A percentile compares a stretch with the other conserved stretches of the same genome.
These are phyloP conservation scores for Strigops habroptila DNA, from an alignment of 2,113 vertebrate species.

Conservation along the genomic window DNA sequence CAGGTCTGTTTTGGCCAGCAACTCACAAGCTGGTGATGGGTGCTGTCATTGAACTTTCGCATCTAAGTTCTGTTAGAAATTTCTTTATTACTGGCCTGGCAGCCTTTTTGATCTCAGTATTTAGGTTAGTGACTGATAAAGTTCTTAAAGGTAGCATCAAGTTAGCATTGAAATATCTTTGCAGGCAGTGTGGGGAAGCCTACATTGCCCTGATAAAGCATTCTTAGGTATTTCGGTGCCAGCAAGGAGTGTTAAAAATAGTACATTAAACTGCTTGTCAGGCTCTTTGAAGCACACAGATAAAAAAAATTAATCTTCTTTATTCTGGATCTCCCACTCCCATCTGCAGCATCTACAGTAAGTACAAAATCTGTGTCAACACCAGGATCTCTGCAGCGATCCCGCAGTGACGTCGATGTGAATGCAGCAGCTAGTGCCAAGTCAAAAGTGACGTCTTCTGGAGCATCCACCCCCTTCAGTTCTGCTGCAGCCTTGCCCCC, in stretches of 20 bases:
- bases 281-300: constrained; percentile 38
- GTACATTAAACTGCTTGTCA: constrained; percentile 56
- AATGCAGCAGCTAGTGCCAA: constrained; percentile 96
- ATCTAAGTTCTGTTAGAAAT: neutral
- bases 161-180: constrained; percentile 29
- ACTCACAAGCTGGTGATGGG: neutral
- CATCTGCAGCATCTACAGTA: constrained; percentile 83
- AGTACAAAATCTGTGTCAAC: constrained; percentile 81
- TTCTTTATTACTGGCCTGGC: neutral
- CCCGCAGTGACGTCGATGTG: constrained; percentile 95
- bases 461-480: constrained; percentile 85
- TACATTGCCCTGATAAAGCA: neutral
- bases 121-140: neutral
- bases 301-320: constrained; percentile 63
- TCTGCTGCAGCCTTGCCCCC: constrained; percentile 91
- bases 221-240: constrained; percentile 19
- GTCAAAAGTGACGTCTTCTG: constrained; percentile 85
- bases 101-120: constrained; percentile 15
- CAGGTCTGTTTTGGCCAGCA: constrained; percentile 19
- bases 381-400: constrained; percentile 91
- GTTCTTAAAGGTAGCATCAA: neutral
- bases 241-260: constrained; percentile 44
- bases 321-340: constrained; percentile 48
- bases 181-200: constrained; percentile 24
- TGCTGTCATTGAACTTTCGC: neutral